Percentiles rank a stretch among this genome's conserved stretches.
Conservation (phyloP, 2,113 vertebrate genomes). For the Balaeniceps rex region DNA sequence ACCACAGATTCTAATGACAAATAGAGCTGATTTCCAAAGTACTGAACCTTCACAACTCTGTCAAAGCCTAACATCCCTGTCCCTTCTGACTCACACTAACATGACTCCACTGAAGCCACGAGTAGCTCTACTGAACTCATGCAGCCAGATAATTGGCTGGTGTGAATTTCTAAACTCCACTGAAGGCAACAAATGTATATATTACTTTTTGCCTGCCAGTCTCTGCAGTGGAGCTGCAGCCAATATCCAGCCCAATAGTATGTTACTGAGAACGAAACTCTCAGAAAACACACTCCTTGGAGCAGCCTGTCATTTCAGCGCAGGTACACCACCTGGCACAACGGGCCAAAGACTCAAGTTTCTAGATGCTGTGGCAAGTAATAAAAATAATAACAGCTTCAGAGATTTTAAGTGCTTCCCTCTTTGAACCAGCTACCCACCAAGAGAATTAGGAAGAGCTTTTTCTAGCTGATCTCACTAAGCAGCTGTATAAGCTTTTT, state of each 20-base stretch:
- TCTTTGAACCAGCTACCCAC: not conserved
- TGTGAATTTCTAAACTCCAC: not conserved
- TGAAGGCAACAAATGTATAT: not conserved
- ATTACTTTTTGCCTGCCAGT: not conserved
- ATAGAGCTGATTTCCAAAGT: not conserved
- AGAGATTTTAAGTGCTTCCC: not conserved
- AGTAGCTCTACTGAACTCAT: not conserved
- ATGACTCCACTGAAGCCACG: not conserved
- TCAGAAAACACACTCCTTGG: not conserved
- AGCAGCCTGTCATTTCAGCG: not conserved
- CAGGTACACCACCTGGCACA: not conserved
- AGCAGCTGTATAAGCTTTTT: constrained; percentile 55
- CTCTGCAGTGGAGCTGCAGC: not conserved
- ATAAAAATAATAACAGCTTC: not conserved
- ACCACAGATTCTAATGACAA: not conserved
- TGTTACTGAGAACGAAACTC: not conserved
- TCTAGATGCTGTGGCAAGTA: not conserved
- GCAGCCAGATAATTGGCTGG: not conserved
- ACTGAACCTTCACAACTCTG: not conserved
- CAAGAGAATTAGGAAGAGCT: not conserved
- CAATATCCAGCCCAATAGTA: not conserved
- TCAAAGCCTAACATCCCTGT: not conserved
- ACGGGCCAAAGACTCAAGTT: not conserved
- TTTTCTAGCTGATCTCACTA: constrained; percentile 26
- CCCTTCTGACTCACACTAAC: not conserved